A percentile compares a stretch with the other conserved stretches of the same genome.
phyloP scores from a whole-genome alignment of 1,140 invertebrate species.

The Pollicipes pollicipes region DNA sequence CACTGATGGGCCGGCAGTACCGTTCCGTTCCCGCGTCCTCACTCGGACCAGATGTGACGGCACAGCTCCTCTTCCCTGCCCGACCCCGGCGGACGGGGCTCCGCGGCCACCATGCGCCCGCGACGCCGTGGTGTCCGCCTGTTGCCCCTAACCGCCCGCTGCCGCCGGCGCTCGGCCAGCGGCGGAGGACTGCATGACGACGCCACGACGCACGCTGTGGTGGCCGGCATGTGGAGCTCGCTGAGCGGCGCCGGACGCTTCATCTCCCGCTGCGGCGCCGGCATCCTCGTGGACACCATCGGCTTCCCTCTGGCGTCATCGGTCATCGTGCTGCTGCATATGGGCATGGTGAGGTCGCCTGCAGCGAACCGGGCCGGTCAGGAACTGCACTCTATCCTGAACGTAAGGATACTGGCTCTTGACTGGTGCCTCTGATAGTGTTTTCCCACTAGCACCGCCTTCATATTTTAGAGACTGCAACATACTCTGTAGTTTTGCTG shows the following conservation, averaged over 20 bases:
- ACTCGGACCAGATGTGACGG: no score
- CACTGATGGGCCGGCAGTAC: no score
- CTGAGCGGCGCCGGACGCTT: slow-evolving; percentile 22
- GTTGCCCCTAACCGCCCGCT: background rate
- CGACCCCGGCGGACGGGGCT: background rate
- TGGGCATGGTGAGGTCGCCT: slow-evolving; percentile 18
- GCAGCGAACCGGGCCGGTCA: no score
- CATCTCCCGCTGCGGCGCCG: slow-evolving; percentile 21
- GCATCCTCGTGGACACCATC: slow-evolving; percentile 20
- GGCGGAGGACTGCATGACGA: slow-evolving; percentile 18
- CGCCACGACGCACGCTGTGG: slow-evolving; percentile 19
- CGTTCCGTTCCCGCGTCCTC: no score
- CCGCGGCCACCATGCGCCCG: background rate
- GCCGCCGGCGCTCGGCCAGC: background rate
- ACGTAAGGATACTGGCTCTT: no score
- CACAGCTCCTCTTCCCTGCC: no score
- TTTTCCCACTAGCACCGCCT: no score
- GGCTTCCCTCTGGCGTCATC: slow-evolving; percentile 20
- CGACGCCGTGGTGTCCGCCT: background rate
- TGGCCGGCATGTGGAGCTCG: slow-evolving; percentile 21
- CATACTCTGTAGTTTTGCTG: no score
- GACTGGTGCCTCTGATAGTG: no score
- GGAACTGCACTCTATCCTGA: no score
- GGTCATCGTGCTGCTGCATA: slow-evolving; percentile 19
- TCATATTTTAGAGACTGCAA: no score